Base-by-base conservation (phyloP, 2,888 invertebrate species). In the Mechanitis mazaeus region DNA sequence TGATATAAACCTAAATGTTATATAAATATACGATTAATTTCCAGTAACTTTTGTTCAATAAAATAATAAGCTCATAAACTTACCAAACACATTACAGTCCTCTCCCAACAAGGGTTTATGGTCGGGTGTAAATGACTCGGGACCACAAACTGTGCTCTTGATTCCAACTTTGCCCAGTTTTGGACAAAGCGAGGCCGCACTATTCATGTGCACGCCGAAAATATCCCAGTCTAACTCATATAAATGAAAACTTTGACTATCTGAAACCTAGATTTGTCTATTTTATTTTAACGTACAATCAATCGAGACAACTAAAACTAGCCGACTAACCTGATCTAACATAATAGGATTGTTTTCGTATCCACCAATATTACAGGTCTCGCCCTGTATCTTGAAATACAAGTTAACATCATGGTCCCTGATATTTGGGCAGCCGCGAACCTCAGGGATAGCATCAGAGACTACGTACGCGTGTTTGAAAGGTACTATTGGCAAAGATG, bases 61-160 rank as follows among this genome's bases (percentile, higher is more conserved):
- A 42, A 11, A 42, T 6, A 1, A 42, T 9, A 35, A 42, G 9
- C 42, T 9, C 2, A 42, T 2, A 3, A 60, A 61, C 81, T 77
- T 75, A 91, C 92, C 93, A 70, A 89, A 90, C 3, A 92, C 81
- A 77, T 92, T 90, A 7, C 93, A 92, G 75, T 94, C 94, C 64
- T 94, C 94, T 71, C 97, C 97, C 90, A 97, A 90, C 45, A 97
- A 77, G 0, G 97, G 97, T 60, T 91, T 97, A 77, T 97, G 97
- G 79, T 98, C 97, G 0, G 97, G 96, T 0, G 97, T 97, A 78
- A 97, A 98, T 1, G 96, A 95, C 80, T 98, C 97, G 0, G 97
- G 96, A 0, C 97, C 97, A 76, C 96, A 97, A 1, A 97, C 93
- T 0, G 96, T 96, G 47, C 95, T 94, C 79, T 95, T 96, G 31